Evolutionary conservation across 1,140 invertebrate genomes (phyloP), one percentile per base, ranked within the genome.

Genomic region (Rhyzopertha dominica): DNA sequence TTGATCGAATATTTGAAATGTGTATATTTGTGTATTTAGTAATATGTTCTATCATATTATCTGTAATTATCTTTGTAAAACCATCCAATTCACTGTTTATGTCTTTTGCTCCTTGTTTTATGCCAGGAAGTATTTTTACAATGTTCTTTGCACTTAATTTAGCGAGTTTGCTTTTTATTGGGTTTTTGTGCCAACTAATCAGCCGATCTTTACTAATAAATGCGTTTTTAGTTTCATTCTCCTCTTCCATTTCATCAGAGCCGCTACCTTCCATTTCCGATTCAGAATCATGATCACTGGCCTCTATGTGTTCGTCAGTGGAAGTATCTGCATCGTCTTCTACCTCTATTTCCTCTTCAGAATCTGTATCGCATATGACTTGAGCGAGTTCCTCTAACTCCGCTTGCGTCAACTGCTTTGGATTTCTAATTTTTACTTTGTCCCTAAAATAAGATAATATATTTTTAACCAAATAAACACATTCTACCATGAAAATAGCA

Each of bases 11-110:
- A 37, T 19, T 17, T 48, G 29, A 20, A 23, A 28, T 32, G 42
- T 45, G n/a, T 43, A 47, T 19, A 46, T 30, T 43, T 54, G 34
- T 44, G n/a, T 13, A 38, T 26, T 23, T n/a, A 32, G 29, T 16
- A 24, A 38, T 38, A 28, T 29, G n/a, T 39, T 38, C 13, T 13
- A 45, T 38, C 7, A 39, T 45, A 17, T 38, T 19, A 24, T 43
- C 28, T 10, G 14, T 34, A 25, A 44, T 37, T n/a, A 37, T 19
- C 24, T 18, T 37, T 5, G 16, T 16, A 31, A 36, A 49, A 17
- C 20, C 2, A 1, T 20, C 24, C 29, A 22, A 14, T 20, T 43
- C 13, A 17, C 7, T 43, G 19, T 29, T 12, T n/a, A 35, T 40
- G 36, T 7, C 24, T 44, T 17, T 20, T 14, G 44, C 38, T 1